Evolutionary conservation across 2,888 invertebrate species (phyloP).

Genomic region (Drosophila helvetica): DNA sequence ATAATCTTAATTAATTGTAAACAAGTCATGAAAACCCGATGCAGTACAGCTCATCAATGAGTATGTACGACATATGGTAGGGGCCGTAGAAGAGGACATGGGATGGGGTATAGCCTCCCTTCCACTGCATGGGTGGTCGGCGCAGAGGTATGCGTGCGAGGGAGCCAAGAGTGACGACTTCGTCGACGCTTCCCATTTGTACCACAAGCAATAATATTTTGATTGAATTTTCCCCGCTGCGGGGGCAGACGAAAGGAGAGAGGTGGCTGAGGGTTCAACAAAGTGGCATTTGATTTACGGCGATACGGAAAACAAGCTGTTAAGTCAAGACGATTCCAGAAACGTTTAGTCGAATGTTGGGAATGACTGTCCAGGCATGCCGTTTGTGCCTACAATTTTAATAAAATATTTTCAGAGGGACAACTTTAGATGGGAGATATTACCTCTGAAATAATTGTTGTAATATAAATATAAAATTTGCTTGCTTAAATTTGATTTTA

Average conservation of each 20-base stretch:
- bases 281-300: slow-evolving; percentile 63
- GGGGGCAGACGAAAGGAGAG: neutral
- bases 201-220: slow-evolving; percentile 69
- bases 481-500: too few relatives aligned
- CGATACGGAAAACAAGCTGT: slow-evolving; percentile 65
- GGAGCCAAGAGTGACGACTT: slow-evolving; percentile 54
- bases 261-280: slow-evolving; percentile 26
- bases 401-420: neutral
- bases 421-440: too few relatives aligned
- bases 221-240: slow-evolving; percentile 61
- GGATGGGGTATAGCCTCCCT: slow-evolving; percentile 23
- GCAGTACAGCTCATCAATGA: slow-evolving; percentile 12
- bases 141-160: slow-evolving; percentile 7
- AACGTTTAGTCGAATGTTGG: slow-evolving; percentile 29
- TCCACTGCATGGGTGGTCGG: slow-evolving; percentile 7
- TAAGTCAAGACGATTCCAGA: slow-evolving; percentile 44
- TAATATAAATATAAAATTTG: neutral
- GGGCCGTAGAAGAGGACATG: slow-evolving; percentile 13
- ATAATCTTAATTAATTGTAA: slow-evolving; percentile 71
- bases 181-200: slow-evolving; percentile 66
- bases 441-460: neutral
- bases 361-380: neutral
- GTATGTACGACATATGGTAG: slow-evolving; percentile 34
- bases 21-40: slow-evolving; percentile 60
- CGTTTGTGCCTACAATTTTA: neutral